Base-by-base conservation (phyloP, 1,140 invertebrate species). In the Aphidius gifuensis region DNA sequence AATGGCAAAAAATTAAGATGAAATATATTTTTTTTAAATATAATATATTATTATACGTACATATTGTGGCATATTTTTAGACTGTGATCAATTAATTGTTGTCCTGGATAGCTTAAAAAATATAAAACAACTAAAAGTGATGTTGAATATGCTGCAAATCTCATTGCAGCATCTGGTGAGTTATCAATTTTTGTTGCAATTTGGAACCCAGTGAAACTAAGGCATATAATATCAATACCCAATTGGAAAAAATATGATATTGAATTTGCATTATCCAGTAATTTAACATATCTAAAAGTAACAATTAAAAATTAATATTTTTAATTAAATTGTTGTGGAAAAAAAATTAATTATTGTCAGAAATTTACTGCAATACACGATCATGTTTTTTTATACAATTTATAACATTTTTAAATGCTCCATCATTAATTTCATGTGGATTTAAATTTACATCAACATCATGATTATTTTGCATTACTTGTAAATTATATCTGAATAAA, bases 301-400 rank as follows among this genome's bases (percentile, higher is more conserved):
- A 32, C 53, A 63, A n/a, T n/a, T n/a, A n/a, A 39, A 16, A 16
- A 32, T 16, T 9, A 51, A 21, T 6, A 63, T 21, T 2, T n/a
- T n/a, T n/a, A n/a, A 50, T 8, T 9, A 63, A 63, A 9, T 55
- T 62, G 5, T 38, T 51, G 5, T 16, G 1, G 11, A 38, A 53
- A 9, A 3, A 11, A 53, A 53, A 5, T 9, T 53, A 38, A 32
- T 6, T 53, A 11, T 1, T 8, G 8, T 39, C 16, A 49, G 42
- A 59, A 21, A 47, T 53, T 55, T 40, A 61, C 60, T 61, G 3
- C 8, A 61, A 21, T 21, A 44, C 60, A 7, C n/a, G n/a, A 42
- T 61, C 40, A 9, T 61, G 60, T 11, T 61, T 45, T 48, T 42
- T 55, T 8, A 61, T 49, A 8, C 51, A 56, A 48, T 56, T 39